phyloP scores from a whole-genome alignment of 1,140 invertebrate genomes.

The Conus betulinus region DNA sequence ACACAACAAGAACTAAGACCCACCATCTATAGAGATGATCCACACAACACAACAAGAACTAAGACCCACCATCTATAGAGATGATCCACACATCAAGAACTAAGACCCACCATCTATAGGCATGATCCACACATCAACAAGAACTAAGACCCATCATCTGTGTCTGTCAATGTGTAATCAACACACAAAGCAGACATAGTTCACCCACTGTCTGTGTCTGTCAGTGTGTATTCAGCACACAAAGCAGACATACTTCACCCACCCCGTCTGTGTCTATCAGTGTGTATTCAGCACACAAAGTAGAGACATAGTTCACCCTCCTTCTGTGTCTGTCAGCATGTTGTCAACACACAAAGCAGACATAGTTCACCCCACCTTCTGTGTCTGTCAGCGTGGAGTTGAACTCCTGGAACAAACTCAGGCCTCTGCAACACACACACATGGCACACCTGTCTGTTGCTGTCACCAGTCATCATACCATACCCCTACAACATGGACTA shows the following conservation, averaged over 20 bases:
- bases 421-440: conserved; percentile 34
- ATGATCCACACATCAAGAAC: too few species aligned
- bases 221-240: background rate
- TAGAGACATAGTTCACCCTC: too few species aligned
- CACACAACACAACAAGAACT: too few species aligned
- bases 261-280: background rate
- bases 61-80: too few species aligned
- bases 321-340: background rate
- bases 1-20: too few species aligned
- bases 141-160: background rate
- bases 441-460: too few species aligned
- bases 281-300: background rate
- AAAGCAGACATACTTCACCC: background rate
- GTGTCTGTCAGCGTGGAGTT: conserved; percentile 8
- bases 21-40: too few species aligned
- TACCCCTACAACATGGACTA: too few species aligned
- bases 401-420: conserved; percentile 34
- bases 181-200: background rate
- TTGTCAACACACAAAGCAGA: background rate
- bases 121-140: too few species aligned
- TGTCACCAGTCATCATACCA: too few species aligned
- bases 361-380: background rate
- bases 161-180: background rate
- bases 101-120: too few species aligned
- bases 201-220: background rate